phyloP scores from a whole-genome alignment of 1,140 invertebrate species.

The Drosophila melanica region DNA sequence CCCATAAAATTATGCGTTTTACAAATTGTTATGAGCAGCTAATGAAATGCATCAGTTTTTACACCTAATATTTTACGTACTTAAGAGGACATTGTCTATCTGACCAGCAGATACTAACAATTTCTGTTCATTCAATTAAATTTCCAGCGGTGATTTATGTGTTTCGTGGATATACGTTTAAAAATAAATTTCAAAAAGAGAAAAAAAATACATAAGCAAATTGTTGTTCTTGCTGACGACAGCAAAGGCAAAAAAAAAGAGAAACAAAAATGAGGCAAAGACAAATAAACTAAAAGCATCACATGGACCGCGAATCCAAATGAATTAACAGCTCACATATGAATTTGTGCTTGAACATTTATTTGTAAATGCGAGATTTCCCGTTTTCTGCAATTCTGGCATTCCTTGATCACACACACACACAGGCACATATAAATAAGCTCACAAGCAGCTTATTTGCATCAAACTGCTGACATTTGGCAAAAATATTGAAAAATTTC shows the following conservation, averaged over 20 bases:
- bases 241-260: conserved; percentile 32
- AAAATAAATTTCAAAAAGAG: conserved; percentile 35
- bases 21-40: conserved; percentile 26
- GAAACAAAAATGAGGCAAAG: conserved; percentile 17
- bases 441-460: conserved; percentile 8
- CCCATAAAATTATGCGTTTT: conserved; percentile 16
- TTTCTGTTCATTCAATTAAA: conserved; percentile 1
- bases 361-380: conserved; percentile 6
- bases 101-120: neutral
- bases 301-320: conserved; percentile 4
- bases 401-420: conserved; percentile 3
- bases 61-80: neutral
- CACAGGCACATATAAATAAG: neutral
- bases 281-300: conserved; percentile 33
- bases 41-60: conserved; percentile 1
- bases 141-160: conserved; percentile 55
- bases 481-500: neutral
- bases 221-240: conserved; percentile 26
- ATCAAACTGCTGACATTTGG: conserved; percentile 31
- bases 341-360: conserved; percentile 6
- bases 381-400: conserved; percentile 32
- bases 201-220: conserved; percentile 51
- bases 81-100: conserved; percentile 12
- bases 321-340: conserved; percentile 20
- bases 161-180: conserved; percentile 15